Conservation (phyloP, 2,888 invertebrate species). For the Temnothorax ravouxi region DNA sequence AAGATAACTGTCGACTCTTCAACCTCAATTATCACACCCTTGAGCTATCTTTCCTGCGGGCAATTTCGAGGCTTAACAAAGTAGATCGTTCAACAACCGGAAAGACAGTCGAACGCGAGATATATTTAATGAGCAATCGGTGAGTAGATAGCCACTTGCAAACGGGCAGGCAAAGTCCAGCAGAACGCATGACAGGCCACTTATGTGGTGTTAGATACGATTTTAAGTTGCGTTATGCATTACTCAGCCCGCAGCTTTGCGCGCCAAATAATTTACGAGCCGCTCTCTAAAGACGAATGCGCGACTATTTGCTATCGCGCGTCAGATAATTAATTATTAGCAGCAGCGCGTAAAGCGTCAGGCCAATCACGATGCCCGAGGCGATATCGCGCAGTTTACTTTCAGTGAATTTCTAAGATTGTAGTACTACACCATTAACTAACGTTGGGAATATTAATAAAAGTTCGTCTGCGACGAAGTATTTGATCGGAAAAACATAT, state of each 20-base stretch:
- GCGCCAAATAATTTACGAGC: slow-evolving; percentile 54
- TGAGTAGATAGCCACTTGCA: neutral
- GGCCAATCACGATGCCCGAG: slow-evolving; percentile 6
- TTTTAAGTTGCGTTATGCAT: slow-evolving; percentile 49
- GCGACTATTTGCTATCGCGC: slow-evolving; percentile 46
- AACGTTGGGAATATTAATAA: neutral
- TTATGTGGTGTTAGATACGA: slow-evolving; percentile 23
- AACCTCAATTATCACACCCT: neutral
- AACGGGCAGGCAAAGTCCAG: neutral
- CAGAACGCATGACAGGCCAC: neutral
- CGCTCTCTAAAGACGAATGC: slow-evolving; percentile 42
- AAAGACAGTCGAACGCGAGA: slow-evolving; percentile 18
- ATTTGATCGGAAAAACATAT: neutral
- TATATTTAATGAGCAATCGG: slow-evolving; percentile 53
- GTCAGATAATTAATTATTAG: slow-evolving; percentile 46
- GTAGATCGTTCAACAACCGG: slow-evolving; percentile 20
- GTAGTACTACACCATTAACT: neutral
- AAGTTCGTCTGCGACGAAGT: neutral
- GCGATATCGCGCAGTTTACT: neutral
- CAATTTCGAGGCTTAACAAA: slow-evolving; percentile 19
- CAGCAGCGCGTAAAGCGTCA: slow-evolving; percentile 8
- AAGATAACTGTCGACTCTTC: neutral
- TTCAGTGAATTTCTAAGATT: slow-evolving; percentile 30
- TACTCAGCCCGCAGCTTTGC: slow-evolving; percentile 33
- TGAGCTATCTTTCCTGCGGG: neutral